Evolutionary conservation across 2,888 invertebrate genomes (phyloP), one percentile per base, ranked within the genome.

Genomic region (Flexamia atlantica): DNA sequence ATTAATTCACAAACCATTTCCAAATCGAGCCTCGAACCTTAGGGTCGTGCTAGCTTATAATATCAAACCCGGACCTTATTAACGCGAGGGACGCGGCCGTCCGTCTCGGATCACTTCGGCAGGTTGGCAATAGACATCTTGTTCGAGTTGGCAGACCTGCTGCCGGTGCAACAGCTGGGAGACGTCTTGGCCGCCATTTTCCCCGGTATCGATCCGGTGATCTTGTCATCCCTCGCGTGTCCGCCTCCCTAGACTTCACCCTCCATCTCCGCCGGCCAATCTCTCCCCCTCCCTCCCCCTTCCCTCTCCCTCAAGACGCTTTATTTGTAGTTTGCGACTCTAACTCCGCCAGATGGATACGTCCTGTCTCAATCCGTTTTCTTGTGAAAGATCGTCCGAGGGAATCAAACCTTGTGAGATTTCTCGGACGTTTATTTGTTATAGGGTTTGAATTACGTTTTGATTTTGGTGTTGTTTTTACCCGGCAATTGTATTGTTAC

Each of bases 201-300:
- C 72, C 74, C 28, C 74, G 40, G 82, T 74, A 74, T 74, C 60
- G 74, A 74, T 74, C 74, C 72, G 68, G 68, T 68, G 70, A 83
- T 80, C 83, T 80, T 83, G 83, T 83, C 83, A 83, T 83, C 83
- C 83, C 83, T 79, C 20, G 25, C 70, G n/a, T 57, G 53, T 57
- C 57, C 79, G 79, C 79, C 79, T 23, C 57, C 53, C 79, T 79
- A n/a, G 64, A 14, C 36, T 28, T 70, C 50, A 40, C 81, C 30
- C 46, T 79, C n/a, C 50, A 10, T 79, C 46, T 42, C 40, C 23
- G n/a, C 30, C 79, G 32, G 28, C 23, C 79, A 46, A 25, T 28
- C 46, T 17, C 83, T 57, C 68, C 83, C 81, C 72, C 81, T 83
- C 83, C 40, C 57, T 74, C 81, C 83, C 84, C 30, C 83, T 81